Evolutionary conservation across 2,888 invertebrate genomes (phyloP).

Genomic region (Dorcus hopei): DNA sequence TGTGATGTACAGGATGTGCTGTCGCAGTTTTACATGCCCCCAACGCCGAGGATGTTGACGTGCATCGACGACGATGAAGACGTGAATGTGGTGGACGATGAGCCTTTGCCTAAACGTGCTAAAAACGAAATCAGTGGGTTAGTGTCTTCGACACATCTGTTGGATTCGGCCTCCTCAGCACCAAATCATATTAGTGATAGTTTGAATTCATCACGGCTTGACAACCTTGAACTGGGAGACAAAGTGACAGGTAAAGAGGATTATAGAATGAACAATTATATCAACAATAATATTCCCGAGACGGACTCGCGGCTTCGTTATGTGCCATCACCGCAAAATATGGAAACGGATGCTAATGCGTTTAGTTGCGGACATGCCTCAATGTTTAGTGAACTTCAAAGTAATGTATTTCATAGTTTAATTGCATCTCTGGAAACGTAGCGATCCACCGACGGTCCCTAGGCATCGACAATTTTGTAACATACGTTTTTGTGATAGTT

Average conservation of each 20-base stretch:
- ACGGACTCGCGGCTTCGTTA: conserved; percentile 25
- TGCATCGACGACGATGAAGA: conserved; percentile 64
- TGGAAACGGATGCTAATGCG: conserved; percentile 30
- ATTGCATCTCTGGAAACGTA: conserved; percentile 59
- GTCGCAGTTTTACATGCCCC: conserved; percentile 68
- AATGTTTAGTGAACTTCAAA: conserved; percentile 61
- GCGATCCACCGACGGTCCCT: conserved; percentile 27
- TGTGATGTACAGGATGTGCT: conserved; percentile 67
- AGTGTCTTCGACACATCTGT: neutral
- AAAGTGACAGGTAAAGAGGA: conserved; percentile 18
- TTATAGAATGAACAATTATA: conserved; percentile 34
- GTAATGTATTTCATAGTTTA: conserved; percentile 58
- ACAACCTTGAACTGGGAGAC: neutral
- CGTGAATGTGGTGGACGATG: conserved; percentile 48
- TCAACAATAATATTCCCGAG: conserved; percentile 37
- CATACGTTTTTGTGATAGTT: conserved; percentile 27
- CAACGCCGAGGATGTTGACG: conserved; percentile 65
- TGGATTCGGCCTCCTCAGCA: conserved; percentile 1
- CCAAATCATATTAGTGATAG: conserved; percentile 9
- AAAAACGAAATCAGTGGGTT: conserved; percentile 22
- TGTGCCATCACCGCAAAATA: conserved; percentile 25
- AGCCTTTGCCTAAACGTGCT: conserved; percentile 40
- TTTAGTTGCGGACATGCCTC: conserved; percentile 65
- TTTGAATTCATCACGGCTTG: neutral
- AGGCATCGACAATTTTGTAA: conserved; percentile 12